These are phyloP conservation scores for Macrotus californicus DNA, from an alignment of 2,113 vertebrate species.

Conservation along the genomic window DNA sequence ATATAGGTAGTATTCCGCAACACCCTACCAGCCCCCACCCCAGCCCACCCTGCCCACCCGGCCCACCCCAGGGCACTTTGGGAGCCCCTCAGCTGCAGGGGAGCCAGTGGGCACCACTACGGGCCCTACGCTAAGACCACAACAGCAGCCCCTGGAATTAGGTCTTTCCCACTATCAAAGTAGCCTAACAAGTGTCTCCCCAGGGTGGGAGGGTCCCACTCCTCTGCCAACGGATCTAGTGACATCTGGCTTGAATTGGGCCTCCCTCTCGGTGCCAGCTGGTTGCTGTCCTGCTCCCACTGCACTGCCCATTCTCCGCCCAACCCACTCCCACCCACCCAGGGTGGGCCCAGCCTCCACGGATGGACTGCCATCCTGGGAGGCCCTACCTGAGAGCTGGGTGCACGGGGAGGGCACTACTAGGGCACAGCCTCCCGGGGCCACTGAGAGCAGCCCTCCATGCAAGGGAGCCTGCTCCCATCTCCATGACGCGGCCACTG, in stretches of 20 bases:
- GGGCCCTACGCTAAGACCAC: background rate
- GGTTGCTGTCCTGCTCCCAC: background rate
- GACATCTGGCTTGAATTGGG: background rate
- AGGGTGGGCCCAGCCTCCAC: background rate
- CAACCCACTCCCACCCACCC: background rate
- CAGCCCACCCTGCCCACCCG: background rate
- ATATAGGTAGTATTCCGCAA: conserved; percentile 38
- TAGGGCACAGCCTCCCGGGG: background rate
- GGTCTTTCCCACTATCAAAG: background rate
- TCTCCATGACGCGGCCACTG: background rate
- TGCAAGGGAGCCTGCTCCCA: accelerated
- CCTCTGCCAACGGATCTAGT: background rate
- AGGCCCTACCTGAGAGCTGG: background rate
- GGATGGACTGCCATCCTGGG: background rate
- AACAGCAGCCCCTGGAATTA: background rate
- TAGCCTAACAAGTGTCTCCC: background rate
- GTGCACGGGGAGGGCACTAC: background rate
- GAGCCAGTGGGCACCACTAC: background rate
- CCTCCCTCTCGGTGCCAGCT: background rate
- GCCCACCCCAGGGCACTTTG: background rate
- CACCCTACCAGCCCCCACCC: conserved; percentile 29
- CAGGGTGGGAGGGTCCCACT: background rate
- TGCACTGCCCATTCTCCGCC: background rate
- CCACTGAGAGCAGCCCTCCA: background rate
- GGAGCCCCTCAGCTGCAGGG: background rate